These are phyloP conservation scores for Spialia ferax DNA, from an alignment of 2,888 invertebrate species.

Conservation along the genomic window DNA sequence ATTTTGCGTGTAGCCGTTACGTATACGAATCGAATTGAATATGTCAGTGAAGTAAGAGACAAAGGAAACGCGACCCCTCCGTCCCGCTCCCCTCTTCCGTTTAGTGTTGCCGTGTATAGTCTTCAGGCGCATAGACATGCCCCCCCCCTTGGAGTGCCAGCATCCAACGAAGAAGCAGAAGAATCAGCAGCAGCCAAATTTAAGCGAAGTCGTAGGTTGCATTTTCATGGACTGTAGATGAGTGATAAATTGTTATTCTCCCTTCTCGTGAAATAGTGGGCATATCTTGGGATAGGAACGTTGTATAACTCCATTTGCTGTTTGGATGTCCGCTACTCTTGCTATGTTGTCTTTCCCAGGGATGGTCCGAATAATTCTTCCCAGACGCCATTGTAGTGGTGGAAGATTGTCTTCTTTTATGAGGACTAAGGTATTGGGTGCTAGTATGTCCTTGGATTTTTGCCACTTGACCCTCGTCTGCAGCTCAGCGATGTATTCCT, in stretches of 20 bases:
- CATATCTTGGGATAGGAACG: background rate
- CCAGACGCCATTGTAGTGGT: background rate
- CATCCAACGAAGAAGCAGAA: background rate
- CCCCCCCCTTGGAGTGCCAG: background rate
- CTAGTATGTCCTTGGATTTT: background rate
- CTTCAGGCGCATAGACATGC: background rate
- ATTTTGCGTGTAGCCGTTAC: no score
- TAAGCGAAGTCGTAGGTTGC: no score
- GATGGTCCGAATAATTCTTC: background rate
- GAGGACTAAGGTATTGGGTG: background rate
- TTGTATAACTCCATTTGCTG: background rate
- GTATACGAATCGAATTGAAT: no score
- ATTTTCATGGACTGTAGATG: background rate
- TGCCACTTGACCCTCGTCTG: background rate
- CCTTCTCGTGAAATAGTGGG: background rate
- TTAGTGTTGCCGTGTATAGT: no score
- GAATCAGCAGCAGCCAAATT: no score
- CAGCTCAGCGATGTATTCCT: background rate
- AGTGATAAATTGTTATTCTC: background rate
- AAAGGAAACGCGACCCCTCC: no score
- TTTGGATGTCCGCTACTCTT: background rate
- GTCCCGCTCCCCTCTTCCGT: no score
- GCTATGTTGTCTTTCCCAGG: background rate
- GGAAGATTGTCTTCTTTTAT: background rate
- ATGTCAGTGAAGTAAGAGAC: no score